A percentile compares a stretch with the other conserved stretches of the same genome.
Evolutionary conservation across 2,888 invertebrate genomes (phyloP).

Genomic region (Enchytraeus crypticus): DNA sequence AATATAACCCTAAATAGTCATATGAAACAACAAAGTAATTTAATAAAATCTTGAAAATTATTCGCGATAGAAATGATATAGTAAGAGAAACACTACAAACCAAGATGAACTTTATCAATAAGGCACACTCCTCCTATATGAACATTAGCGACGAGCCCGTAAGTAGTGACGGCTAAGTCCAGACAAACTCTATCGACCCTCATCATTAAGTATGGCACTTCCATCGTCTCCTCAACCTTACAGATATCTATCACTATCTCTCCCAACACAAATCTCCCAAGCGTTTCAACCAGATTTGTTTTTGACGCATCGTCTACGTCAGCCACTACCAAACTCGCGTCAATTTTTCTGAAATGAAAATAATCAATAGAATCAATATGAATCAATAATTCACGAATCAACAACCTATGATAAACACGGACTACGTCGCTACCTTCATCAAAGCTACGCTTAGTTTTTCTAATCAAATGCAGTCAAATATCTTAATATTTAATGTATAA

Average conservation of each 20-base stretch:
- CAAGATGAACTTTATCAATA: conserved; percentile 67
- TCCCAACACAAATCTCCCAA: conserved; percentile 65
- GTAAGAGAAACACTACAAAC: conserved; percentile 18
- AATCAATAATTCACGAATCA: too few relatives aligned
- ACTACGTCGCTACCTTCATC: too few relatives aligned
- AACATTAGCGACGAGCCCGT: conserved; percentile 68
- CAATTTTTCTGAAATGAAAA: too few relatives aligned
- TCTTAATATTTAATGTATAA: too few relatives aligned
- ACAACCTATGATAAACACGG: too few relatives aligned
- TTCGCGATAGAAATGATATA: not conserved
- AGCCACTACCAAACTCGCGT: too few relatives aligned
- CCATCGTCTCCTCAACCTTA: conserved; percentile 39
- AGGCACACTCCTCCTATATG: conserved; percentile 59
- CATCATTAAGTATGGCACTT: conserved; percentile 67
- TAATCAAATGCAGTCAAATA: too few relatives aligned
- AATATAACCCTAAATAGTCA: too few relatives aligned
- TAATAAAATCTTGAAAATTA: too few relatives aligned
- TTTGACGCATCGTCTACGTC: conserved; percentile 75
- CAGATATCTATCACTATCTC: conserved; percentile 61
- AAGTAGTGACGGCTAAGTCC: conserved; percentile 69
- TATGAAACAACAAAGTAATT: too few relatives aligned
- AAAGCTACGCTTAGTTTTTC: too few relatives aligned
- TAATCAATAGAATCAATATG: too few relatives aligned
- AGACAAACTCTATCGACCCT: conserved; percentile 58
- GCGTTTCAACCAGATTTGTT: conserved; percentile 63